Conservation (phyloP, 2,113 vertebrate species). For the Oreocharis arfaki region DNA sequence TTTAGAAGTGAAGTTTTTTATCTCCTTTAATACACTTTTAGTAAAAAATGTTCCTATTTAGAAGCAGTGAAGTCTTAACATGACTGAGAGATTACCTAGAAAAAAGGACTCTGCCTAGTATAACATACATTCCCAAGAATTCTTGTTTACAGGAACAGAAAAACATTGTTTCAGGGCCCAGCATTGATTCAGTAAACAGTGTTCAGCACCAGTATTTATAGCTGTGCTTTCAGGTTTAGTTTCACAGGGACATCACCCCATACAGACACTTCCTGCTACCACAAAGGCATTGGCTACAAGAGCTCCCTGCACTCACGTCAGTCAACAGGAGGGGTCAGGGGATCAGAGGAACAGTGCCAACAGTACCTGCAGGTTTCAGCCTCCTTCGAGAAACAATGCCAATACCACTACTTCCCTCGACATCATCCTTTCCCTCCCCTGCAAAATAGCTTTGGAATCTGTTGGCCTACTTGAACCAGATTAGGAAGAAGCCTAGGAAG, state of each 20-base stretch:
- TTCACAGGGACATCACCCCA: not conserved
- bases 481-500: not conserved
- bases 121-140: not conserved
- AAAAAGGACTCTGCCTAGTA: not conserved
- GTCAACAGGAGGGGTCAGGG: fast-evolving
- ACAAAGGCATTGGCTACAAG: not conserved
- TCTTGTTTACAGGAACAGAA: not conserved
- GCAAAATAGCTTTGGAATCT: not conserved
- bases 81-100: not conserved
- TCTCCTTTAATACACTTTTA: not conserved
- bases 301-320: not conserved
- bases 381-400: not conserved
- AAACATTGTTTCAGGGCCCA: not conserved
- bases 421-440: not conserved
- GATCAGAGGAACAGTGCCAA: not conserved
- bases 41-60: not conserved
- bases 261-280: not conserved
- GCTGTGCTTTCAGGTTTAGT: not conserved
- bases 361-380: not conserved
- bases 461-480: not conserved
- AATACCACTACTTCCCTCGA: not conserved
- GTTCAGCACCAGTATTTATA: not conserved
- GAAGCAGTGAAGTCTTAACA: not conserved
- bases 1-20: not conserved
- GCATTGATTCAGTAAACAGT: not conserved